Base-by-base conservation (phyloP, 37 sponge, comb jelly and placozoan genomes). In the Amphimedon queenslandica region DNA sequence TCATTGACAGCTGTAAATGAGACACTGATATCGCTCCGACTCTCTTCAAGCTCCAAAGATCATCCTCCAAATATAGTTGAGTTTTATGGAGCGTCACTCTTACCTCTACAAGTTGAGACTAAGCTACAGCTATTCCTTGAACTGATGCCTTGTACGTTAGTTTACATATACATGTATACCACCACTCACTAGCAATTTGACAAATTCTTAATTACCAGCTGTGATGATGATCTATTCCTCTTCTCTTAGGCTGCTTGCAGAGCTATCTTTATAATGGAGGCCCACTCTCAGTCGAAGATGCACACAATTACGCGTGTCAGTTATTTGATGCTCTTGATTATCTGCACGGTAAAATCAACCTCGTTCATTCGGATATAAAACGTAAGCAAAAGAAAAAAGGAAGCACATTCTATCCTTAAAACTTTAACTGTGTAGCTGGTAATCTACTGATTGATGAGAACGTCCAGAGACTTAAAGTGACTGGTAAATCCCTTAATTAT, bases 311-410 rank as follows among this genome's bases (percentile, higher is more conserved):
- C 37, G 42, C 76, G 37, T 86, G 42, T 53, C 87, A 86, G 73
- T 51, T 86, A 35, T 86, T 79, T 75, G 76, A 80, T 37, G 87
- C 87, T 27, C 66, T 86, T 21, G 87, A 86, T 40, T 86, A 41
- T 63, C 87, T 86, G 0, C 87, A 86, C 70, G 40, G 40, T 34
- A 68, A 53, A 3, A 36, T 66, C 39, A 80, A 40, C 34, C 67
- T 86, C 34, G 58, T 86, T 25, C 87, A 86, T 61, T 75, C 80
- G 60, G 87, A 86, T 53, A 74, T 86, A 32, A 86, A 86, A 79
- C 87, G 87, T 86, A 38, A 77, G 79, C 56, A 34, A 31, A 13
- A 10, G 30, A 24, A 2, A 37, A 35, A 67, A 21, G 6, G 69
- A 35, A 23, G 53, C 13, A 47, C 53, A 47, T 47, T 47, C 53